Base-by-base conservation (phyloP, 1,140 invertebrate genomes). In the Pantala flavescens region DNA sequence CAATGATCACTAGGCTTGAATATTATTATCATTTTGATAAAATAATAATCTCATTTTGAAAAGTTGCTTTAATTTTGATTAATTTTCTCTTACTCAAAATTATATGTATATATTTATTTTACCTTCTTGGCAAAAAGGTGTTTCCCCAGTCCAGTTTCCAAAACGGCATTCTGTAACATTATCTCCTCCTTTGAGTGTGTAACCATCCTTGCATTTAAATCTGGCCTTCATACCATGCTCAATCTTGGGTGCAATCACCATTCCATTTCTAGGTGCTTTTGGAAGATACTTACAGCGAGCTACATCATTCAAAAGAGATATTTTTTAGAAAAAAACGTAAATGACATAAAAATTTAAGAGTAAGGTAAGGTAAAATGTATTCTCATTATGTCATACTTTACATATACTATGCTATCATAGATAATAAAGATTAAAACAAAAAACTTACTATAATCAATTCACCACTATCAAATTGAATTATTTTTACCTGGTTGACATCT, bases 231-330 rank as follows among this genome's bases (percentile, higher is more conserved):
- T 95, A 0, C 94, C 94, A 80, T 99, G 97, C 76, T 96, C 94
- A 1, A 94, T 95, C 81, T 97, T 97, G 0, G 96, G 96, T 0
- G 96, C 97, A 73, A 98, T 92, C 0, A 98, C 95, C 88, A 97
- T 94, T 0, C 96, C 96, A 79, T 98, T 91, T 55, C 92, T 90
- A 0, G 97, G 94, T 10, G 89, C 84, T 77, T 89, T 91, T 0
- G 97, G 97, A 83, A 98, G 89, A 78, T 88, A 88, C 81, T 96
- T 95, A 82, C 97, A 99, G 70, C 93, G 87, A 16, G 87, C 89
- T 89, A 79, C 3, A 78, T 77, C 42, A 36, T 24, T 43, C 28
- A n/a, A 28, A 24, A 36, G 2, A 36, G 14, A 11, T 24, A 71
- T 71, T 23, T 24, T n/a, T 24, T 9, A 36, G 28, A 36, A 36